phyloP scores from a whole-genome alignment of 2,113 vertebrate genomes.

The Atherinomorus stipes region DNA sequence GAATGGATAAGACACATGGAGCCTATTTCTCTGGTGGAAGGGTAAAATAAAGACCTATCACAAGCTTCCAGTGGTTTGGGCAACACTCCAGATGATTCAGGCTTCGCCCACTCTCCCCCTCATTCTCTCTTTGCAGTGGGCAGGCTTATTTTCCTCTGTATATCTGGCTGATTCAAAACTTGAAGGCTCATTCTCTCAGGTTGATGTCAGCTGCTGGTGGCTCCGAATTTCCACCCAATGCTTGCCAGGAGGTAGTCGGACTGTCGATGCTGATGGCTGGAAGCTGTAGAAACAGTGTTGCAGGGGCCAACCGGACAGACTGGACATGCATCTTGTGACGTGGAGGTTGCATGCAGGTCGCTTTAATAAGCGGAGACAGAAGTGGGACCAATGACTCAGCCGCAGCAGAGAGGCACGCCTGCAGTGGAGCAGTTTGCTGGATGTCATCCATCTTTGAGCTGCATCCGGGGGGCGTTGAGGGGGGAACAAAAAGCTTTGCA shows the following conservation, averaged over 20 bases:
- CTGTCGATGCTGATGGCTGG: slow-evolving; percentile 53
- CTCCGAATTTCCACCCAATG: slow-evolving; percentile 38
- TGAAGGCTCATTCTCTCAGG: slow-evolving; percentile 60
- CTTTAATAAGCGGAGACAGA: slow-evolving; percentile 34
- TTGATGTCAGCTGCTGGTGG: slow-evolving; percentile 65
- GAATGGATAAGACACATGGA: slow-evolving; percentile 79
- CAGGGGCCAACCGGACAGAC: slow-evolving; percentile 36
- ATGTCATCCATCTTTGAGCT: slow-evolving; percentile 37
- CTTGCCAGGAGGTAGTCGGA: slow-evolving; percentile 60
- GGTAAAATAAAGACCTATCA: slow-evolving; percentile 78
- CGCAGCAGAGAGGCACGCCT: slow-evolving; percentile 36
- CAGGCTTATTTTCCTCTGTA: slow-evolving; percentile 56
- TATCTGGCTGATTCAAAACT: slow-evolving; percentile 66
- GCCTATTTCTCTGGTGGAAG: slow-evolving; percentile 79
- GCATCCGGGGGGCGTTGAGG: slow-evolving; percentile 40
- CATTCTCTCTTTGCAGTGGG: slow-evolving; percentile 56
- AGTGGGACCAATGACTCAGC: slow-evolving; percentile 29
- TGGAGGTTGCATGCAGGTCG: slow-evolving; percentile 50
- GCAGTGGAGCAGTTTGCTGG: slow-evolving; percentile 29
- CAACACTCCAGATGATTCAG: slow-evolving; percentile 70
- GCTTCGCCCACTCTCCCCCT: slow-evolving; percentile 68
- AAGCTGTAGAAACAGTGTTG: slow-evolving; percentile 27
- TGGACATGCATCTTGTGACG: slow-evolving; percentile 20
- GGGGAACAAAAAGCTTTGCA: slow-evolving; percentile 21
- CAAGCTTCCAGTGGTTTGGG: slow-evolving; percentile 74